These are phyloP conservation scores for Mycalesis mineus DNA, from an alignment of 2,888 invertebrate species.

Conservation along the genomic window DNA sequence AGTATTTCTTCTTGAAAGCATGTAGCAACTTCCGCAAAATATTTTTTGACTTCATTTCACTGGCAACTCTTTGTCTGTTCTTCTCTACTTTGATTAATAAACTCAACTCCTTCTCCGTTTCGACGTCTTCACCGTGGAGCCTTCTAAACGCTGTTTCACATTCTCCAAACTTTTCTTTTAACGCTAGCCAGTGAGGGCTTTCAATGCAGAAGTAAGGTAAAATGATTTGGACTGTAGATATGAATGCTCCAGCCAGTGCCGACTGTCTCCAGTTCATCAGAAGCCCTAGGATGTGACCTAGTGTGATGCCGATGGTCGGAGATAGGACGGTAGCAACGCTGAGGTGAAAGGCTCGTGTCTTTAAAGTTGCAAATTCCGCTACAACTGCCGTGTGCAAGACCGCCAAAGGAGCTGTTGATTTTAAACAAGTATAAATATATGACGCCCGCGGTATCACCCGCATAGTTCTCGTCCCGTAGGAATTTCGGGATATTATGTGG, in stretches of 20 bases:
- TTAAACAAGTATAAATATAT: too few relatives aligned
- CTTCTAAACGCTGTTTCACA: slow-evolving; percentile 18
- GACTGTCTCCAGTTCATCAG: slow-evolving; percentile 27
- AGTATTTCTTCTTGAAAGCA: slow-evolving; percentile 20
- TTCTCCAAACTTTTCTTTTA: slow-evolving; percentile 24
- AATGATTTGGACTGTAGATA: slow-evolving; percentile 16
- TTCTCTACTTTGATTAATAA: slow-evolving; percentile 27
- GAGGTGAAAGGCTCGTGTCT: slow-evolving; percentile 17
- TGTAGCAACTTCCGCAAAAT: slow-evolving; percentile 1
- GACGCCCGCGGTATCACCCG: too few relatives aligned
- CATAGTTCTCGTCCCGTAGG: too few relatives aligned
- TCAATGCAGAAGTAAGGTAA: slow-evolving; percentile 26
- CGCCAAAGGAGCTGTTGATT: slow-evolving; percentile 22
- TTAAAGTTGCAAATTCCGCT: slow-evolving; percentile 19
- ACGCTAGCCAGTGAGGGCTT: slow-evolving; percentile 30
- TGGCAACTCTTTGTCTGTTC: slow-evolving; percentile 7
- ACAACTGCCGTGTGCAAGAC: slow-evolving; percentile 11
- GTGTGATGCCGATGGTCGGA: slow-evolving; percentile 20
- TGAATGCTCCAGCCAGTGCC: slow-evolving; percentile 22
- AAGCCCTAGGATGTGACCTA: slow-evolving; percentile 22
- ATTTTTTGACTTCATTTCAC: not conserved
- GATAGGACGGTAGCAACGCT: slow-evolving; percentile 25
- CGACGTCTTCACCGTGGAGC: slow-evolving; percentile 17
- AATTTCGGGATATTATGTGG: too few relatives aligned
- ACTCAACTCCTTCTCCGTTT: slow-evolving; percentile 22